Evolutionary conservation across 1,140 invertebrate species (phyloP), one percentile per base, ranked within the genome.

Genomic region (Stegodyphus mimosarum): DNA sequence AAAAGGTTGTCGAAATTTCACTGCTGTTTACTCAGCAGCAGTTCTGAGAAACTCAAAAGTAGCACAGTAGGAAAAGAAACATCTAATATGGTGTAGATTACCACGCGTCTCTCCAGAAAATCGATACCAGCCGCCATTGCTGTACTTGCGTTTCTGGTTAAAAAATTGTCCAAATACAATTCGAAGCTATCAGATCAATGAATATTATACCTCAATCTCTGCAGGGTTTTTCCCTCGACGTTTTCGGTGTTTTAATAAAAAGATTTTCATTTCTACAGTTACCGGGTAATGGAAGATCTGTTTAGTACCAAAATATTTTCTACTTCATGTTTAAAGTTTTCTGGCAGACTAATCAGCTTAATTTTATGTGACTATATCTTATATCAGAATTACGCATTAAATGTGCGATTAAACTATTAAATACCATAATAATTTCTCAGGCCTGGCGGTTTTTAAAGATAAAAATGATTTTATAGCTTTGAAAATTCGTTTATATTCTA

Each of bases 41-140:
- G 15, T 11, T 15, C 9, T 60, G 1, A 60, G 55, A 60, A 60
- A 5, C 9, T 60, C 55, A 60, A 60, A 15, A 60, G 9, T 60
- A 11, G 9, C 15, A 9, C 9, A 60, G 15, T 15, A 60, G 9
- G 55, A 60, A 11, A 15, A 15, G 15, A 60, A 15, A 60, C 55
- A 11, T 15, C 15, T 15, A 60, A 15, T 11, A 60, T 60, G 9
- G 9, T 60, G 15, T 15, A 60, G 15, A 48, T 7, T 78, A 51
- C 76, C 51, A 69, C 50, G 66, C 76, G 48, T 66, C 18, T 50
- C 33, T 66, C n/a, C 33, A 6, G 17, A 78, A 78, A 78, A 78
- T 78, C 76, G 49, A 78, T 78, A 55, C n/a, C 15, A 7, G 49
- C 49, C 64, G 76, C 76, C 76, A 78, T 78, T 78, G 66, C 66